Conservation (phyloP, 1,140 invertebrate species). For the Zaprionus taronus region DNA sequence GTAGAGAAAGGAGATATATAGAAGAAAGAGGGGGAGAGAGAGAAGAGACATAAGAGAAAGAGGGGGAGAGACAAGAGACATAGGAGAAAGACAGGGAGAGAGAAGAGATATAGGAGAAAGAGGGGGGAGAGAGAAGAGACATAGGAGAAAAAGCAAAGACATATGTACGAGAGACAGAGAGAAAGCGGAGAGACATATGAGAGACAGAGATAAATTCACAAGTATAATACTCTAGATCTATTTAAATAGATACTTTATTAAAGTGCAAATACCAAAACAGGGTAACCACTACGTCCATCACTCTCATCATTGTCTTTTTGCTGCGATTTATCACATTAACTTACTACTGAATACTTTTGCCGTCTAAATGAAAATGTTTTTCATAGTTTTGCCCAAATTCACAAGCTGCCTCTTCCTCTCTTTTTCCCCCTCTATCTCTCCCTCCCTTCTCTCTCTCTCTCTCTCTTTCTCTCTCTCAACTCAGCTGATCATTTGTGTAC, state of each 20-base stretch:
- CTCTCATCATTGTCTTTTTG: background rate
- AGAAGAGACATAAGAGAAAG: no score
- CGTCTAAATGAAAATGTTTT: slow-evolving; percentile 31
- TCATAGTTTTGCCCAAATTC: slow-evolving; percentile 10
- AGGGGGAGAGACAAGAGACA: no score
- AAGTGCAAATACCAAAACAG: background rate
- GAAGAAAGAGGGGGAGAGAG: no score
- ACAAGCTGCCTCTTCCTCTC: background rate
- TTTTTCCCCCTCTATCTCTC: background rate
- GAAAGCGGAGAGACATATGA: background rate
- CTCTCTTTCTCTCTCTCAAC: slow-evolving; percentile 4
- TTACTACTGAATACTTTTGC: background rate
- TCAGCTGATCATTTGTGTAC: slow-evolving; percentile 50
- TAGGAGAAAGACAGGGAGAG: no score
- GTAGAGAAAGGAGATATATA: no score
- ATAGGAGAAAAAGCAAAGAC: no score
- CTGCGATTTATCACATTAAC: background rate
- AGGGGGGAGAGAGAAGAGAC: no score
- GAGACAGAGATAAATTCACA: background rate
- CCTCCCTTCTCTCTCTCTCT: background rate
- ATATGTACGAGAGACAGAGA: no score
- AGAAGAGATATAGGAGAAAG: no score
- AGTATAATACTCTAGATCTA: no score
- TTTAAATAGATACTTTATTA: no score
- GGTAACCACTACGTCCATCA: slow-evolving; percentile 6